Base-by-base conservation (phyloP, 2,888 invertebrate species). In the Caenorhabditis sp. region DNA sequence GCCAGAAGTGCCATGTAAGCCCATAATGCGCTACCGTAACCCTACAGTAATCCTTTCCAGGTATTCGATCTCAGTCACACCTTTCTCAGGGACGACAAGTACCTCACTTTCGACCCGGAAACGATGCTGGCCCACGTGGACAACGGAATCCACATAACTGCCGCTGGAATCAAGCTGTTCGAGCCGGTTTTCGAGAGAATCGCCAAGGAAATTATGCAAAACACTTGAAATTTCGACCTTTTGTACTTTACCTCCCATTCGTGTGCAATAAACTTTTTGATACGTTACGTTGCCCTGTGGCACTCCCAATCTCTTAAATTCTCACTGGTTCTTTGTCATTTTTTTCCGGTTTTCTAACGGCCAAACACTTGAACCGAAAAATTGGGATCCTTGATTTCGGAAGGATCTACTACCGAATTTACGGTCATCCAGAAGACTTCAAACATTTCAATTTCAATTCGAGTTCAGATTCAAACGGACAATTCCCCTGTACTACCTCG, bases 291-390 rank as follows among this genome's bases (percentile, higher is more conserved):
- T n/a, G n/a, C n/a, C n/a, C n/a, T n/a, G n/a, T n/a, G n/a, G n/a
- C n/a, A n/a, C n/a, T n/a, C n/a, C n/a, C n/a, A n/a, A n/a, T n/a
- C n/a, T 15, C n/a, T n/a, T 24, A 7, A 15, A 7, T 17, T 17
- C 22, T 30, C 17, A 3, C 39, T 61, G 70, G 43, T 70, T 70
- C 26, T 65, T 73, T 63, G 58, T 63, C 0, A 62, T 63, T 5
- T 71, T n/a, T n/a, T n/a, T n/a, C 71, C 24, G 71, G 71, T n/a
- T 63, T 62, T 32, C 43, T 72, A 4, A 58, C 63, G 63, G 62
- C 55, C 6, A 41, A 22, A 20, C 55, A 62, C 27, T 30, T 71
- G 3, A 46, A 24, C n/a, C n/a, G n/a, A n/a, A n/a, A 46, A 32
- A n/a, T 46, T 15, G 1, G 2, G 1, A 26, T 9, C n/a, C 13